phyloP scores from a whole-genome alignment of 2,888 invertebrate genomes.

The Ochropleura plecta region DNA sequence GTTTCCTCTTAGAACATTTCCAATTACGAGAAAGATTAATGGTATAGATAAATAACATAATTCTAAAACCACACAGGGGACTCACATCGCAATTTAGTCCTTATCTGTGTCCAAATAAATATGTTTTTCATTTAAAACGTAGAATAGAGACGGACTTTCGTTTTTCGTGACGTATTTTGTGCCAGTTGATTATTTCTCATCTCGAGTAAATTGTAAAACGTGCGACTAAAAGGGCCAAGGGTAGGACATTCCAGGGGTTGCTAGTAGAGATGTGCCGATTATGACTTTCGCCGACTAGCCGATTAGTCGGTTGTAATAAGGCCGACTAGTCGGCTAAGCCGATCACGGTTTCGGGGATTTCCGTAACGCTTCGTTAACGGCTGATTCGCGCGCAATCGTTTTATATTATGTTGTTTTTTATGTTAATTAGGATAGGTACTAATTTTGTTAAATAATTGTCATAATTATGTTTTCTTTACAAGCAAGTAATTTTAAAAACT shows the following conservation, averaged over 20 bases:
- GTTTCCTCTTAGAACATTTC: slow-evolving; percentile 20
- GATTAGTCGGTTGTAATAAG: too few species aligned
- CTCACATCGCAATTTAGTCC: neutral
- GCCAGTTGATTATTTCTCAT: slow-evolving; percentile 19
- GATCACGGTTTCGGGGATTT: too few species aligned
- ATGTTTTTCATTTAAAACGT: neutral
- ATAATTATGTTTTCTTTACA: too few species aligned
- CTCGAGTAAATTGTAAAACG: slow-evolving; percentile 29
- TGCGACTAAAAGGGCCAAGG: slow-evolving; percentile 9
- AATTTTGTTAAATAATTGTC: too few species aligned
- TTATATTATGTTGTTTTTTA: too few species aligned
- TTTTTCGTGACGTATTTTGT: slow-evolving; percentile 15
- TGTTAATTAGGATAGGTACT: too few species aligned
- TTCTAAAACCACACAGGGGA: neutral
- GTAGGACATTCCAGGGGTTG: neutral
- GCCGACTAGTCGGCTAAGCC: too few species aligned
- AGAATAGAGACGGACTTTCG: neutral
- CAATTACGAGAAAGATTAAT: slow-evolving; percentile 32
- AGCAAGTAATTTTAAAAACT: too few species aligned
- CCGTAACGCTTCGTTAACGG: too few species aligned
- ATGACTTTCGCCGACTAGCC: too few species aligned
- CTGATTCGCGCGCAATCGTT: too few species aligned
- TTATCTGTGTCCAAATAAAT: slow-evolving; percentile 9
- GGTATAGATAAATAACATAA: slow-evolving; percentile 10
- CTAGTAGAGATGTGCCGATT: too few species aligned